phyloP scores from a whole-genome alignment of 2,113 vertebrate genomes.

The Erpornis zantholeuca region DNA sequence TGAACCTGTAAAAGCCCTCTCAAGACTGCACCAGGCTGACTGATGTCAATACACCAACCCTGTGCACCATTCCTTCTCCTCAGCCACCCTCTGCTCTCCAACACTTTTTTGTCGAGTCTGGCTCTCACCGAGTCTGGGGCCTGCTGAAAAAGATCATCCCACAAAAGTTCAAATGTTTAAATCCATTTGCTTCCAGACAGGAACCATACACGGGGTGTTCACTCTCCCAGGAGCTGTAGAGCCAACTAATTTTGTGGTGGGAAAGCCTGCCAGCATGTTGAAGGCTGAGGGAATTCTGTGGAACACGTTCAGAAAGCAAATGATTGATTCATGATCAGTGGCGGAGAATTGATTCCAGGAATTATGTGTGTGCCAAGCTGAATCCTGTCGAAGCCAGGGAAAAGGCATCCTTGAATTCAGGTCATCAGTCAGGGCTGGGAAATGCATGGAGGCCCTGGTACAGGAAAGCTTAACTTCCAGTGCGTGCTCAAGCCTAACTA shows the following conservation, averaged over 20 bases:
- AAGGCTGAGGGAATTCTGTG: constrained; percentile 55
- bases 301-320: constrained; percentile 40
- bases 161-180: background rate
- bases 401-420: constrained; percentile 44
- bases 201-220: background rate
- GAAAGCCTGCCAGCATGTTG: constrained; percentile 25
- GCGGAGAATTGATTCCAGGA: constrained; percentile 48
- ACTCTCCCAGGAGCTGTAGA: constrained; percentile 10
- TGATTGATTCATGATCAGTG: constrained; percentile 46
- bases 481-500: background rate
- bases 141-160: background rate
- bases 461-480: constrained; percentile 14
- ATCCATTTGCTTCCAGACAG: constrained; percentile 13
- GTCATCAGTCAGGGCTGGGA: constrained; percentile 2
- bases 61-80: background rate
- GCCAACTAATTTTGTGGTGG: constrained; percentile 46
- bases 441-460: background rate
- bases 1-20: background rate
- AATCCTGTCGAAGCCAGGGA: constrained; percentile 7
- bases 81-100: background rate
- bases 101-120: background rate
- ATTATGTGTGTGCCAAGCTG: background rate
- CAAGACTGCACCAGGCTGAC: background rate
- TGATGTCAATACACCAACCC: background rate
- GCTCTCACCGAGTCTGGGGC: background rate